Conservation (phyloP, 2,888 invertebrate species). For the Habroteleia sp. region DNA sequence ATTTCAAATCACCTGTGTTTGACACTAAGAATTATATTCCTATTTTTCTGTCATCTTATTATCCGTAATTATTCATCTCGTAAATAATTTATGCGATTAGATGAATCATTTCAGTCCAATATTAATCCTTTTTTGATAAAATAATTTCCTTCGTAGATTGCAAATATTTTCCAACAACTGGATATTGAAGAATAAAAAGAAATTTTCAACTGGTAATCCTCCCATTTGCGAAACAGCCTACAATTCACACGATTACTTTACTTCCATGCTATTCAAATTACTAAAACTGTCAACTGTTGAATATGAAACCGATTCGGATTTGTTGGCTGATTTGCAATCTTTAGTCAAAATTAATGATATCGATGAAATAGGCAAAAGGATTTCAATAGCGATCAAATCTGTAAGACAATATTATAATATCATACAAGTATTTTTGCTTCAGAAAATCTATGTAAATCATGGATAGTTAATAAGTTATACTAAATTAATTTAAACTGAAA, state of each 20-base stretch:
- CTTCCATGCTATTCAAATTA: conserved; percentile 74
- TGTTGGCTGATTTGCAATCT: conserved; percentile 79
- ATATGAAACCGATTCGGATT: conserved; percentile 77
- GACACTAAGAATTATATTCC: conserved; percentile 82
- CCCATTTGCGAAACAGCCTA: conserved; percentile 84
- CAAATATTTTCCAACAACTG: conserved; percentile 59
- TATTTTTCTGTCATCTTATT: conserved; percentile 86
- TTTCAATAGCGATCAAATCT: conserved; percentile 87
- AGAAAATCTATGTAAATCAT: too few relatives aligned
- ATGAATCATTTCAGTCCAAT: neutral
- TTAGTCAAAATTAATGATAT: conserved; percentile 82
- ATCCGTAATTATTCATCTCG: conserved; percentile 83
- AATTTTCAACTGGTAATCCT: conserved; percentile 86
- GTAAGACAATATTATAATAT: conserved; percentile 76
- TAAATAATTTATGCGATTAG: neutral
- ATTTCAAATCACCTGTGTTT: conserved; percentile 57
- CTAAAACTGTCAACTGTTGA: conserved; percentile 68
- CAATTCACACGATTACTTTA: conserved; percentile 76
- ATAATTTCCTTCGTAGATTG: conserved; percentile 72
- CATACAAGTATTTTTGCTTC: too few relatives aligned
- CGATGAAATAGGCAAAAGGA: conserved; percentile 90
- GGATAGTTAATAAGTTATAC: too few relatives aligned
- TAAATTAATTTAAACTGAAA: too few relatives aligned
- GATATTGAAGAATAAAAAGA: conserved; percentile 79
- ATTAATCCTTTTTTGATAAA: neutral